phyloP scores from a whole-genome alignment of 2,113 vertebrate species.

The Aramus guarauna region DNA sequence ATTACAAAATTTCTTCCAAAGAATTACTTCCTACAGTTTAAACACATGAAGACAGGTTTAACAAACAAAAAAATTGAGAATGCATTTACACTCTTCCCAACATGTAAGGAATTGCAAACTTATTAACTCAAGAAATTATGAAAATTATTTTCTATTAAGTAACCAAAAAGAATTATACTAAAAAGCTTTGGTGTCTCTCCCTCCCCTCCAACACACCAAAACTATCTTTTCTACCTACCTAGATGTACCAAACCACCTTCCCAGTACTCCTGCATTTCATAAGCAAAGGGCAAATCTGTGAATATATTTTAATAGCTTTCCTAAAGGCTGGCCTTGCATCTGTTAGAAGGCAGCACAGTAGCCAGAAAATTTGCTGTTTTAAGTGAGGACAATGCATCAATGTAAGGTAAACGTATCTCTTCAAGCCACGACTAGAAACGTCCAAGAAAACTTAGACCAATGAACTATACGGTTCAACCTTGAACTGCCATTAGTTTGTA shows the following conservation, averaged over 20 bases:
- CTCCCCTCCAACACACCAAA: background rate
- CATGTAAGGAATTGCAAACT: background rate
- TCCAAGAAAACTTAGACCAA: background rate
- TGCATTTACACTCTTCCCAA: background rate
- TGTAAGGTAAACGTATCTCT: slow-evolving; percentile 18
- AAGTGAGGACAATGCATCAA: slow-evolving; percentile 15
- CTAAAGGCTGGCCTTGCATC: background rate
- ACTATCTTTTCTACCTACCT: background rate
- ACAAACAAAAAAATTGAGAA: background rate
- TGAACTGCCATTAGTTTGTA: background rate
- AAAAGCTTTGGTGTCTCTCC: background rate
- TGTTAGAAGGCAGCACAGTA: background rate
- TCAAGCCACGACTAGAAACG: background rate
- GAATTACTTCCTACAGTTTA: background rate
- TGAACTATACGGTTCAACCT: background rate
- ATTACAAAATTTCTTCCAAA: background rate
- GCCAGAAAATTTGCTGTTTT: background rate
- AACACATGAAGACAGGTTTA: background rate
- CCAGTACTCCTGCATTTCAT: background rate
- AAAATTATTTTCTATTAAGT: background rate
- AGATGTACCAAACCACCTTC: background rate
- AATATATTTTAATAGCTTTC: background rate
- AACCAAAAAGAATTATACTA: background rate
- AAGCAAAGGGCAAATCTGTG: background rate
- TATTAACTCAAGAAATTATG: background rate